Conservation (phyloP, 1,140 invertebrate species). For the Bombus waltoni region DNA sequence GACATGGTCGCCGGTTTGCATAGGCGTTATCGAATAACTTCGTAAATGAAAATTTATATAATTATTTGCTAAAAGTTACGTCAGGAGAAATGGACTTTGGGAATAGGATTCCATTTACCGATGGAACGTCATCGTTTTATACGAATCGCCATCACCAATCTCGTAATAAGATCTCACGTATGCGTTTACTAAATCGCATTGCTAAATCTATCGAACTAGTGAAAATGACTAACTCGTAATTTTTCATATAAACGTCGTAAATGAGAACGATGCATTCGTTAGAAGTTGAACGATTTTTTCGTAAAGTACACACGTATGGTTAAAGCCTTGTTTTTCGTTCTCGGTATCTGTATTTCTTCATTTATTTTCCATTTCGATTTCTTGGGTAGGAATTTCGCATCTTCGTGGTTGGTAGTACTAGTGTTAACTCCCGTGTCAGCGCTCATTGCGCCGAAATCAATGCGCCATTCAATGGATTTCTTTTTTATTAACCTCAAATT, state of each 20-base stretch:
- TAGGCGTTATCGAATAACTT: not conserved
- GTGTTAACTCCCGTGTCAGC: not conserved
- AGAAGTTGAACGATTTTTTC: not conserved
- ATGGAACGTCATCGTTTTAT: not conserved
- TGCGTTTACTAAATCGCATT: not conserved
- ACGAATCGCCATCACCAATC: not conserved
- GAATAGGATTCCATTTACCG: not conserved
- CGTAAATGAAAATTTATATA: not conserved
- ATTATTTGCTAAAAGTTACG: slow-evolving; percentile 1
- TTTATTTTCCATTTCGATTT: not conserved
- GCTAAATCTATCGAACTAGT: too few species aligned
- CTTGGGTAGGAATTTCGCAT: not conserved
- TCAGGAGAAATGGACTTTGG: slow-evolving; percentile 3
- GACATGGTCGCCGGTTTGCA: not conserved
- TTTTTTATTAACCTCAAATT: not conserved
- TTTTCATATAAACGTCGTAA: too few species aligned
- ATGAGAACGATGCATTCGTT: not conserved
- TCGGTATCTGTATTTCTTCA: not conserved
- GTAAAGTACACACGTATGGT: accelerated
- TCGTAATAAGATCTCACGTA: too few species aligned
- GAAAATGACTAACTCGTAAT: not conserved
- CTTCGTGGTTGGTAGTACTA: not conserved
- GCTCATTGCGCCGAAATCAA: not conserved
- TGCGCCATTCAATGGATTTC: not conserved
- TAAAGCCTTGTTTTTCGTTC: not conserved